These are phyloP conservation scores for Amblyopsis hoosieri DNA, from an alignment of 2,797 vertebrate genomes.

Conservation along the genomic window DNA sequence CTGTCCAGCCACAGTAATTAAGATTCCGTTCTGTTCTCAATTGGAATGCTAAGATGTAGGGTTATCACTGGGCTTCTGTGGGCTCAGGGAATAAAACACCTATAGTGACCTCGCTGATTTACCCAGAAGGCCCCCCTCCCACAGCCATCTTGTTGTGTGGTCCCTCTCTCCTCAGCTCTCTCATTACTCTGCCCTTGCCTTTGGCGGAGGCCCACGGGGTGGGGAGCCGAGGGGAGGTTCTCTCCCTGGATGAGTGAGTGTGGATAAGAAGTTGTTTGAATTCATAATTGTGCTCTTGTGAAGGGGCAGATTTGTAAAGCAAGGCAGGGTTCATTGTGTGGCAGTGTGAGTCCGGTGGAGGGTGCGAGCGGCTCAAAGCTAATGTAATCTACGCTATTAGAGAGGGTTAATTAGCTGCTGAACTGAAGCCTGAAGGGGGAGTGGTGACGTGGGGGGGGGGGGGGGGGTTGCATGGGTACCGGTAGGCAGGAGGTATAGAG, in stretches of 20 bases:
- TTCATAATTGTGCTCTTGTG: conserved; percentile 86
- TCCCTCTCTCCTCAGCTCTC: conserved; percentile 71
- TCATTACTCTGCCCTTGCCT: conserved; percentile 68
- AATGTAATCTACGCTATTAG: conserved; percentile 89
- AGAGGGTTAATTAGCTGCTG: conserved; percentile 86
- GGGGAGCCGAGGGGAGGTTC: conserved; percentile 68
- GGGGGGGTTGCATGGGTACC: conserved; percentile 6
- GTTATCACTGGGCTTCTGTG: conserved; percentile 70
- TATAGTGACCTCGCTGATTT: conserved; percentile 77
- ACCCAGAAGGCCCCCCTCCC: conserved; percentile 60
- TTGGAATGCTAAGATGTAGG: conserved; percentile 72
- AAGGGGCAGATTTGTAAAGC: conserved; percentile 86
- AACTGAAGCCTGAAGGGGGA: conserved; percentile 78
- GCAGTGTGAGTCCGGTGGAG: conserved; percentile 78
- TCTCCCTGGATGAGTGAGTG: conserved; percentile 81
- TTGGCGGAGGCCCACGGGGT: conserved; percentile 62
- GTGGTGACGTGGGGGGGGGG: conserved; percentile 37
- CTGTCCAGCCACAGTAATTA: conserved; percentile 68
- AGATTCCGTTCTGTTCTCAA: conserved; percentile 74
- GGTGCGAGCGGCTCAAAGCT: conserved; percentile 82
- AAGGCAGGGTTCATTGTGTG: conserved; percentile 84
- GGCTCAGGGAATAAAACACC: conserved; percentile 72
- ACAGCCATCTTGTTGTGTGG: conserved; percentile 76
- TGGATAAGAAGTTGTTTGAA: conserved; percentile 86
- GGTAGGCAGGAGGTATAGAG: conserved; percentile 67